These are phyloP conservation scores for Xerus inauris DNA, from an alignment of 2,113 vertebrate genomes.

Conservation along the genomic window DNA sequence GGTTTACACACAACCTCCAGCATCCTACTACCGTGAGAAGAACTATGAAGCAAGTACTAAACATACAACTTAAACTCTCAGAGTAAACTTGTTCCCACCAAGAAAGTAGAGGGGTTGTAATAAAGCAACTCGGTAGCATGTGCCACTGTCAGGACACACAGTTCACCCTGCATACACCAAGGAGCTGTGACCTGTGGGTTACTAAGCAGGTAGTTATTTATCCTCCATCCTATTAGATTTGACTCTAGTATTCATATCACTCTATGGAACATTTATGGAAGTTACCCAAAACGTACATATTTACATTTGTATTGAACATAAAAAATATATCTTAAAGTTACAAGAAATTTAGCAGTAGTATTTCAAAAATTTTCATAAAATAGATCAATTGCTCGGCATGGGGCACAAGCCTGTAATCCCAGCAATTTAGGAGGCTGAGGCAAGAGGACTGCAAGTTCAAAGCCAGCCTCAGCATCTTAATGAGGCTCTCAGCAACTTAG, in stretches of 20 bases:
- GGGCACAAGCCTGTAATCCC: too few species aligned
- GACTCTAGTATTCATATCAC: background rate
- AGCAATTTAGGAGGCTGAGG: too few species aligned
- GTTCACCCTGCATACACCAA: fast-evolving
- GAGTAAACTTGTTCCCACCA: background rate
- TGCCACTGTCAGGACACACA: background rate
- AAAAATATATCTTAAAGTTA: background rate
- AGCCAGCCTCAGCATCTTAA: too few species aligned
- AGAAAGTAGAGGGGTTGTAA: background rate
- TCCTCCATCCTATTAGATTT: background rate
- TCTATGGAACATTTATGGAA: background rate
- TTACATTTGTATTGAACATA: background rate
- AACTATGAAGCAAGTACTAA: background rate
- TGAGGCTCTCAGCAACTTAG: too few species aligned
- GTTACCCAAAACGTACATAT: slow-evolving; percentile 4
- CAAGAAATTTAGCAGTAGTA: background rate
- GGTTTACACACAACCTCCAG: background rate
- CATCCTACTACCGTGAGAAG: background rate
- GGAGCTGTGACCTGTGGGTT: background rate
- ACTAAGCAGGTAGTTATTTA: background rate
- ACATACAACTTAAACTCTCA: background rate
- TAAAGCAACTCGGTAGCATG: background rate
- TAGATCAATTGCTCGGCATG: background rate
- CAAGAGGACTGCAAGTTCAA: too few species aligned
- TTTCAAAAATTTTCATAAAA: background rate